Percentiles rank a stretch among this genome's conserved stretches.
phyloP scores from a whole-genome alignment of 92 coral and sea anemone genomes.

The Porites lobata region DNA sequence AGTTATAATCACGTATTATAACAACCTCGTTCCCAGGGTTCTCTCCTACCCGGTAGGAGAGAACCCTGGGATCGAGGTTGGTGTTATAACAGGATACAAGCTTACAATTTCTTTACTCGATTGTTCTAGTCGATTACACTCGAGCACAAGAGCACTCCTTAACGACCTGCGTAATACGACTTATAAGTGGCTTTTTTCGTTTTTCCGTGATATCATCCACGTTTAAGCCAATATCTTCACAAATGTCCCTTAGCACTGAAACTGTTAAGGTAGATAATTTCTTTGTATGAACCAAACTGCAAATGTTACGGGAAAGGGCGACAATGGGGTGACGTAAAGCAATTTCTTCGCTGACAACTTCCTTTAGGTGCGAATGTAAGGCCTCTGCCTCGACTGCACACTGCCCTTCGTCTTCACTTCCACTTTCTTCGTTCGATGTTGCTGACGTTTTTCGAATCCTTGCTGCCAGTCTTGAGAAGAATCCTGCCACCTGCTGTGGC shows the following conservation, averaged over 20 bases:
- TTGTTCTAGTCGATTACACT: slow-evolving; percentile 11
- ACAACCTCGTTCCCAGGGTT: too few relatives aligned
- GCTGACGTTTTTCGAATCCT: slow-evolving; percentile 19
- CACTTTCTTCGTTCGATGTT: slow-evolving; percentile 6
- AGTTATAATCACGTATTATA: background rate
- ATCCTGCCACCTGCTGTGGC: slow-evolving; percentile 20
- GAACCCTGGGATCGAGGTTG: background rate
- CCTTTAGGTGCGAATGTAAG: too few relatives aligned
- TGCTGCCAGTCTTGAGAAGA: slow-evolving; percentile 31
- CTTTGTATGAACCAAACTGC: slow-evolving; percentile 20
- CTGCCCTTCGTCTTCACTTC: slow-evolving; percentile 18
- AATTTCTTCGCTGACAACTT: too few relatives aligned
- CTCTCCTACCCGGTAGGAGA: too few relatives aligned
- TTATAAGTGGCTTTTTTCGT: slow-evolving; percentile 44
- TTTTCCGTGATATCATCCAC: slow-evolving; percentile 28
- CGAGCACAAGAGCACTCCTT: slow-evolving; percentile 23
- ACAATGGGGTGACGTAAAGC: too few relatives aligned
- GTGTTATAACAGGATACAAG: slow-evolving; percentile 10
- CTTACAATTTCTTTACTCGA: slow-evolving; percentile 12
- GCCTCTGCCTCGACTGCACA: slow-evolving; percentile 21
- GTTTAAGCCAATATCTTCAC: slow-evolving; percentile 32
- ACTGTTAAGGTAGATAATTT: slow-evolving; percentile 33
- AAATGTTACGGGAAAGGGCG: slow-evolving; percentile 47
- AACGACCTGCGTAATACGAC: slow-evolving; percentile 31
- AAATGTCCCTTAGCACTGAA: slow-evolving; percentile 26